Base-by-base conservation (phyloP, 2,888 invertebrate genomes). In the Chromoteleia sp. region DNA sequence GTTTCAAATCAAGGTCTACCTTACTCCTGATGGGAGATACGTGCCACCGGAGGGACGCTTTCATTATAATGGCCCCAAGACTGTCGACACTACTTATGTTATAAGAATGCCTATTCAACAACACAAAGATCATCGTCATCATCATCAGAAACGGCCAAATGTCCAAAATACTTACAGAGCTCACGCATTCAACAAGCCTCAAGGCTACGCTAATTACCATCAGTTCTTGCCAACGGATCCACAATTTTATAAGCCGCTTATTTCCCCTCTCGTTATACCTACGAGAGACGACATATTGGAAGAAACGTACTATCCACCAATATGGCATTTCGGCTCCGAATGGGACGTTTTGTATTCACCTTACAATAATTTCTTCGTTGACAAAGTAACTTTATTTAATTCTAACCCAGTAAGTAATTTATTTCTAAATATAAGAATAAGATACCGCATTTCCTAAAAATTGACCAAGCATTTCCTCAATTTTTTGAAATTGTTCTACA, bases 1-100 rank as follows among this genome's bases (percentile, higher is more conserved):
- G 41, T 58, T 70, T 56, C 52, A 30, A 65, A 61, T 76, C 33
- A 89, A 92, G 89, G 92, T 93, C 6, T 92, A 92, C 12, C 88
- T 93, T 12, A 93, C 92, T 45, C 92, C 93, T 2, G 94, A 94
- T 85, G 93, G 93, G 2, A 91, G 94, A 58, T 93, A 92, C 82
- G 93, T 92, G 7, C 92, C 93, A 0, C 90, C 92, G 0, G 93
- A 93, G 84, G 94, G 94, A 43, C 91, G 92, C 39, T 92, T 92
- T 84, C 89, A 91, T 33, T 89, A 90, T 70, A 91, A 92, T 25
- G 90, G 92, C 25, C 91, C 92, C 33, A 92, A 92, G 81, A 91
- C 93, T 4, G 90, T 94, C 15, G 94, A 94, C 84, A 94, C 94
- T 0, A 94, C 94, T 1, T 94, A 94, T 88, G 89, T 94, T 43